These are phyloP conservation scores for Hartigia nigra DNA, from an alignment of 2,888 invertebrate species.

Conservation along the genomic window DNA sequence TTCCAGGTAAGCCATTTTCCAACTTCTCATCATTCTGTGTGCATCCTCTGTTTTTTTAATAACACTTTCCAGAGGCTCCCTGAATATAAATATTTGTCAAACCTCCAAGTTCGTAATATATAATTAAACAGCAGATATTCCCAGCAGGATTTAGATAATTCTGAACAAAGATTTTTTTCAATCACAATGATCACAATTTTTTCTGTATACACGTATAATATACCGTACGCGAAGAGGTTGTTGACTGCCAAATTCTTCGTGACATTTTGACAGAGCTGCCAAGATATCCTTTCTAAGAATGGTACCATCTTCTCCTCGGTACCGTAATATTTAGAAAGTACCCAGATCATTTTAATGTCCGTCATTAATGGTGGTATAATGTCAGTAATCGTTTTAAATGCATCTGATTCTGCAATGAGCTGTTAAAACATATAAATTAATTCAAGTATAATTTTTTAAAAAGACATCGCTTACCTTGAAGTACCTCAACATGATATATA, in stretches of 20 bases:
- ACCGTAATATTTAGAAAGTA: constrained; percentile 86
- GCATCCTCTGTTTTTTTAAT: constrained; percentile 71
- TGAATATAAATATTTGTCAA: constrained; percentile 37
- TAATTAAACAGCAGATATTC: not conserved
- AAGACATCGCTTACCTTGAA: constrained; percentile 69
- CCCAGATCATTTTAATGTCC: constrained; percentile 91
- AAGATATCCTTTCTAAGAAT: constrained; percentile 84
- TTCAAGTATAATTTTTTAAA: constrained; percentile 11
- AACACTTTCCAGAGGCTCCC: constrained; percentile 70
- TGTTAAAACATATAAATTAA: constrained; percentile 50
- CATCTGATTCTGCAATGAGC: constrained; percentile 77
- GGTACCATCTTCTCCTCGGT: constrained; percentile 88
- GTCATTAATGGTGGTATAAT: constrained; percentile 84
- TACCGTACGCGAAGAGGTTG: constrained; percentile 79
- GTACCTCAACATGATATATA: constrained; percentile 79
- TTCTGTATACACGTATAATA: not conserved
- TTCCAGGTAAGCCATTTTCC: constrained; percentile 81
- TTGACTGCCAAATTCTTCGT: constrained; percentile 77
- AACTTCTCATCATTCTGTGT: constrained; percentile 76
- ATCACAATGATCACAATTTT: too few species aligned
- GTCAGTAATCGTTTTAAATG: constrained; percentile 78
- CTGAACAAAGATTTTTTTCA: not conserved
- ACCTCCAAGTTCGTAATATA: not conserved
- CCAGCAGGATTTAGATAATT: not conserved
- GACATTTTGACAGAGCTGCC: constrained; percentile 83